Conservation (phyloP, 2,888 invertebrate genomes). For the Pegoplata infirma region DNA sequence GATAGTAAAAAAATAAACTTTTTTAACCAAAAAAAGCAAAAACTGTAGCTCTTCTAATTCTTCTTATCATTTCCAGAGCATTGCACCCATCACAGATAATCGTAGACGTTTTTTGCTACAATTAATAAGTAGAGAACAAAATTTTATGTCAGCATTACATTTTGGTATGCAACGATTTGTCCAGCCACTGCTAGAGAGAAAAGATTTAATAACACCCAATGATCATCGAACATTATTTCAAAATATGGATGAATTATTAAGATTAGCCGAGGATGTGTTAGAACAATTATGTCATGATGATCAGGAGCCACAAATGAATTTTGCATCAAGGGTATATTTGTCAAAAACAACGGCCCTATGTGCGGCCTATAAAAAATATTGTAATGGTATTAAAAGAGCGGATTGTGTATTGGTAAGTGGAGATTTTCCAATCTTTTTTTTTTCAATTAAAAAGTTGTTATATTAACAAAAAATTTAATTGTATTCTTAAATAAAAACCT, state of each 20-base stretch:
- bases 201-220: conserved; percentile 86
- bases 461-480: too few species aligned
- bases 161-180: conserved; percentile 89
- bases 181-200: conserved; percentile 85
- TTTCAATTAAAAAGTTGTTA: too few species aligned
- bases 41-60: background rate
- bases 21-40: too few species aligned
- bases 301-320: conserved; percentile 83
- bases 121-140: conserved; percentile 87
- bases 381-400: conserved; percentile 89
- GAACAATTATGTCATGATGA: conserved; percentile 87
- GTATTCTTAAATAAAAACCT: too few species aligned
- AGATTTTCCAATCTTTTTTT: too few species aligned
- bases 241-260: conserved; percentile 88
- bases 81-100: conserved; percentile 78
- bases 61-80: conserved; percentile 73
- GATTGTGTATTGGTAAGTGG: conserved; percentile 87
- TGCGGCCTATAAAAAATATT: conserved; percentile 89
- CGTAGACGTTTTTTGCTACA: conserved; percentile 87
- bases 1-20: background rate
- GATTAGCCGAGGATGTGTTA: conserved; percentile 89
- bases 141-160: conserved; percentile 87
- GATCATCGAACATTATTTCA: conserved; percentile 91
- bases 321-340: conserved; percentile 85
- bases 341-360: conserved; percentile 86